These are phyloP conservation scores for Todus mexicanus DNA, from an alignment of 2,797 vertebrate species.

Conservation along the genomic window DNA sequence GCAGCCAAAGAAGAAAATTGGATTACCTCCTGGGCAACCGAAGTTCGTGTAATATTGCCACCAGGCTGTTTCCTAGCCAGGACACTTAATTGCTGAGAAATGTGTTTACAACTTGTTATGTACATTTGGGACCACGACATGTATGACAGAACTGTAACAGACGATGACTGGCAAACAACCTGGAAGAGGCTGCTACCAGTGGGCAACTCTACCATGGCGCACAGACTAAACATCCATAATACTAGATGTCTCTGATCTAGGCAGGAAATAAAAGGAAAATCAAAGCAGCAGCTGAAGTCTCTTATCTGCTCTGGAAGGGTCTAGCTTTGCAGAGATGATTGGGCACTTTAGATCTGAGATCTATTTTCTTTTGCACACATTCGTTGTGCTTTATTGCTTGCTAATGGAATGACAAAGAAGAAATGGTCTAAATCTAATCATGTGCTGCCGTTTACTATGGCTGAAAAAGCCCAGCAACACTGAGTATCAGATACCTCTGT, in stretches of 20 bases:
- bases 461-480: not conserved
- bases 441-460: not conserved
- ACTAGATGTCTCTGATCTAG: not conserved
- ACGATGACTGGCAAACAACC: not conserved
- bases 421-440: conserved; percentile 50
- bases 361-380: not conserved
- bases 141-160: not conserved
- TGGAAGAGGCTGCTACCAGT: not conserved
- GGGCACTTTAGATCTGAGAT: not conserved
- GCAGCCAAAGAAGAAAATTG: conserved; percentile 11
- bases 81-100: conserved; percentile 22
- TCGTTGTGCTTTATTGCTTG: conserved; percentile 18
- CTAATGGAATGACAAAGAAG: conserved; percentile 20
- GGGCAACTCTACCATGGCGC: not conserved
- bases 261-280: not conserved
- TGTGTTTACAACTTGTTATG: not conserved
- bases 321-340: not conserved
- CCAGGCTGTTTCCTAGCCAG: conserved; percentile 1
- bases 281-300: not conserved
- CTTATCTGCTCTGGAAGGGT: not conserved
- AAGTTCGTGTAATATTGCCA: conserved; percentile 4
- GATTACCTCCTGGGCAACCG: conserved; percentile 25
- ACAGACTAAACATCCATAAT: not conserved
- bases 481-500: not conserved
- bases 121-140: not conserved